Percentiles rank a stretch among this genome's conserved stretches.
phyloP scores from a whole-genome alignment of 2,888 invertebrate genomes.

The Suillia variegata region DNA sequence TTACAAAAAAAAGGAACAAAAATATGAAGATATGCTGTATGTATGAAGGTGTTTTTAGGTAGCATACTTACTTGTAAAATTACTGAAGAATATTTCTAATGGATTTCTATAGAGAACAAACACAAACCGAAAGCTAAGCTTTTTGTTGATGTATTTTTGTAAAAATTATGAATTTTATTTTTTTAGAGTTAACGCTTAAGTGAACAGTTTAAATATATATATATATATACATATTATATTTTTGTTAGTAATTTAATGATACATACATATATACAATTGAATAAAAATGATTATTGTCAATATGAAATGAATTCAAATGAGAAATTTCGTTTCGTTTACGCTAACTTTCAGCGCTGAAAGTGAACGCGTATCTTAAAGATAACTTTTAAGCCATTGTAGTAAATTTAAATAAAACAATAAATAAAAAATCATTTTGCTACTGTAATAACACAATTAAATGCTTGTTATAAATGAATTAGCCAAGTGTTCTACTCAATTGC shows the following conservation, averaged over 20 bases:
- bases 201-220: background rate
- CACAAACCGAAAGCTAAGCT: background rate
- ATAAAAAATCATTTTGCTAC: background rate
- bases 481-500: background rate
- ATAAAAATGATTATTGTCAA: background rate
- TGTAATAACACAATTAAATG: background rate
- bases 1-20: background rate
- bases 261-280: slow-evolving; percentile 1
- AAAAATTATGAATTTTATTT: background rate
- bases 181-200: background rate
- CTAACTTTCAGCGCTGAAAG: background rate
- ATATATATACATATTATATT: background rate
- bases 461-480: background rate
- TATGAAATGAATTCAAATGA: background rate
- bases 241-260: background rate
- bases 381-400: background rate
- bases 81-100: too few relatives aligned
- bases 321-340: too few relatives aligned
- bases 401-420: background rate
- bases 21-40: too few relatives aligned
- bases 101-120: too few relatives aligned
- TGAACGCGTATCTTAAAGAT: background rate
- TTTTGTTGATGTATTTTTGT: background rate
- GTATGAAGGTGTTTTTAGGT: too few relatives aligned
- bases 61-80: too few relatives aligned